Base-by-base conservation (phyloP, 2,797 vertebrate genomes). In the Anguilla anguilla region DNA sequence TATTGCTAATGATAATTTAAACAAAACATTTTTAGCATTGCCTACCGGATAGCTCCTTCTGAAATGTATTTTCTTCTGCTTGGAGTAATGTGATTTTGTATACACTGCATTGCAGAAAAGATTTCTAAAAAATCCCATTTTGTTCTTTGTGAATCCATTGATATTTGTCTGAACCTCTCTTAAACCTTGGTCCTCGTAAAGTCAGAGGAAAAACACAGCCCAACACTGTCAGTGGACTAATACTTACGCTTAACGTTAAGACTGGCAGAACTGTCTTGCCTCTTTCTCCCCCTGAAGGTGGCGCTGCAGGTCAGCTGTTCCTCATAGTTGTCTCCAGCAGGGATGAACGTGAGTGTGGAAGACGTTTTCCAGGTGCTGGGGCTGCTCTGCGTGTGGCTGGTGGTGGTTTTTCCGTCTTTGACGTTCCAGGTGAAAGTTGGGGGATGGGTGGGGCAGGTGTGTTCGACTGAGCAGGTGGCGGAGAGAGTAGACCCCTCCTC, bases 351-450 rank as follows among this genome's bases (percentile, higher is more conserved):
- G 64, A 95, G 89, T 4, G 85, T 89, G n/a, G 94, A 94, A 17
- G 88, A 91, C 2, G 88, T 93, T 88, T 94, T 74, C 93, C 93
- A 95, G 61, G 90, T 6, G 15, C 92, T 93, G 79, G 5, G 51
- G 5, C 74, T 46, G 0, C 1, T 83, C 19, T 5, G 17, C 1
- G n/a, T 53, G 11, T 94, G 81, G 0, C n/a, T 87, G 10, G 90
- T 85, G 15, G 90, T 61, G 28, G 6, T 88, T 85, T 79, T 91
- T 57, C 88, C 64, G 13, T 84, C 39, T 3, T 79, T 88, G 49
- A 94, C 87, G 19, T 87, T 95, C 95, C 95, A 95, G 57, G 88
- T 90, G 88, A 95, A 91, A 53, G 1, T 39, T 0, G 94, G 95
- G 49, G 93, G 91, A 84, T 94, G 93, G 57, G 94, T 90, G 11